Base-by-base conservation (phyloP, 1,140 invertebrate genomes). In the Liolophura sinensis region DNA sequence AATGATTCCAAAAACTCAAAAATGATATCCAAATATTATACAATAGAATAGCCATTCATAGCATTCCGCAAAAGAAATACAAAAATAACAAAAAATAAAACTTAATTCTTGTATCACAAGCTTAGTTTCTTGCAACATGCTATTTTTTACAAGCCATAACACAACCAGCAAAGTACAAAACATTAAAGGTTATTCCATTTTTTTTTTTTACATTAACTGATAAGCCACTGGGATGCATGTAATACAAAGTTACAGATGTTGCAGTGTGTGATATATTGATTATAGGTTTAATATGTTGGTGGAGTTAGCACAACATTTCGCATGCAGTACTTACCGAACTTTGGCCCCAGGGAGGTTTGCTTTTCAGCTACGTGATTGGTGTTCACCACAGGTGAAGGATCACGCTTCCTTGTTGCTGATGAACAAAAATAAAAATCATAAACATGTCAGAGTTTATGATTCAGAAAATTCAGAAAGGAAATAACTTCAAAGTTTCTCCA, bases 311-410 rank as follows among this genome's bases (percentile, higher is more conserved):
- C 22, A 65, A 64, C 58, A 27, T 66, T 52, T 60, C 62, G 67
- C 61, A 56, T 62, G 64, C 22, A 18, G 63, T 14, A 65, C 81
- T 85, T 81, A 90, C 90, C 90, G 81, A 91, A 91, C 80, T 90
- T 91, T n/a, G 68, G 89, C 82, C 70, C 86, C 78, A 59, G 67
- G 67, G 59, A 55, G 58, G 69, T 67, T 79, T 62, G 74, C 56
- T 76, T 72, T 20, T 76, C 73, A 50, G 65, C 46, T 14, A 50
- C 60, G 60, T 69, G 57, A 60, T 67, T 72, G 18, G 62, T 60
- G 60, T 67, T 73, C 14, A 75, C 64, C 65, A 68, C 73, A 5
- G 78, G 72, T 1, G 77, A 78, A 49, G 73, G 60, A 55, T 78
- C 73, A 49, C 74, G 63, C 58, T 71, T 73, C 49, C 72, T 69